Evolutionary conservation across 2,113 vertebrate species (phyloP), one percentile per base, ranked within the genome.

Genomic region (Xiphophorus couchianus): DNA sequence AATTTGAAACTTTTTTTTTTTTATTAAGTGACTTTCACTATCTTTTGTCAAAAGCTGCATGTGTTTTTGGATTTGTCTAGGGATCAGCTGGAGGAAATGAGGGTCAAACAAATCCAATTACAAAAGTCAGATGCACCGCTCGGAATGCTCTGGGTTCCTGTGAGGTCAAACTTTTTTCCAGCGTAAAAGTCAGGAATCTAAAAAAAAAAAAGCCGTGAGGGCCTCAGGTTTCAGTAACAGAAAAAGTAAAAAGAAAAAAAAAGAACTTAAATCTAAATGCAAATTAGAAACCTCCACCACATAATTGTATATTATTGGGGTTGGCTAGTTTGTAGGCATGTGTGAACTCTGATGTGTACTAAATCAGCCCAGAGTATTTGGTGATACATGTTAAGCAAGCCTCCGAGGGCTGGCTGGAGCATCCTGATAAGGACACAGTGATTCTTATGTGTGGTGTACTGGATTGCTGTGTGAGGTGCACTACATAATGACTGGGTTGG

Each of bases 361-460:
- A 76, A 84, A 84, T 84, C 69, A 64, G 61, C 9, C 0, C 48
- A 73, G 74, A 79, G 35, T 77, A 78, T 77, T 85, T 28, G 10
- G n/a, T 10, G 28, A 85, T 77, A 44, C 81, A 69, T 84, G 71
- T 89, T 87, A 25, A 63, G 78, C 73, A 78, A 76, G 77, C 82
- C 84, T 85, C 73, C 35, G 19, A 81, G 87, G 84, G 70, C 76
- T 81, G 77, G 88, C 92, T 93, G 91, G 82, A 86, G 81, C 76
- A 71, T 85, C 66, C 89, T 83, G 89, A 93, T 91, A 92, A 91
- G 86, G 72, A 51, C 76, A 48, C 66, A 82, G 69, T 65, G 35
- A 54, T 29, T 73, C 66, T 69, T 74, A 80, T 85, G 80, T 84
- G 80, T 70, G 27, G 35, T 74, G 74, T n/a, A 69, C 76, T 62